Conservation (phyloP, 2,797 vertebrate genomes). For the Girardinus metallicus region DNA sequence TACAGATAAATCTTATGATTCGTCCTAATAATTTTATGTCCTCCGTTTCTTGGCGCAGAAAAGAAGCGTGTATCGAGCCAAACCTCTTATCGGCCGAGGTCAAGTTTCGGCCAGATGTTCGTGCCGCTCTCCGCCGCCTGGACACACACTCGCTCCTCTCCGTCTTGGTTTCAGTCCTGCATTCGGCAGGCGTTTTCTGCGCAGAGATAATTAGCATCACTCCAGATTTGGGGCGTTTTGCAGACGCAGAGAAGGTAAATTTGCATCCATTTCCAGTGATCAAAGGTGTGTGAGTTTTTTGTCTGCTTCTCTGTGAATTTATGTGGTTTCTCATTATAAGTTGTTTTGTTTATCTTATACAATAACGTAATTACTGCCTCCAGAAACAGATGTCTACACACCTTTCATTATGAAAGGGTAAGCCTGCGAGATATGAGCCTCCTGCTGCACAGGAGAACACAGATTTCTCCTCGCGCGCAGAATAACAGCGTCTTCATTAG, state of each 20-base stretch:
- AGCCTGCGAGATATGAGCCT: conserved; percentile 58
- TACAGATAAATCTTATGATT: background rate
- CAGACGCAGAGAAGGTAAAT: conserved; percentile 50
- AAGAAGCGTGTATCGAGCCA: background rate
- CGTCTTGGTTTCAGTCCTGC: conserved; percentile 3
- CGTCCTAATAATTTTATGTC: background rate
- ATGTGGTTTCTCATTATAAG: conserved; percentile 68
- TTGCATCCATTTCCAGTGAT: conserved; percentile 60
- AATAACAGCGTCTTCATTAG: conserved; percentile 34
- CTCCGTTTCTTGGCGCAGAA: background rate
- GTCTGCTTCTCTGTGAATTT: conserved; percentile 40
- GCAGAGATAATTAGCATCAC: conserved; percentile 58
- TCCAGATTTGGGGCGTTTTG: conserved; percentile 29
- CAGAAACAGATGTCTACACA: conserved; percentile 77
- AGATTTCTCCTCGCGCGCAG: conserved; percentile 43
- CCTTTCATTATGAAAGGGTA: conserved; percentile 68
- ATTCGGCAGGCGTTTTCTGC: conserved; percentile 32
- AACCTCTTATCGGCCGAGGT: background rate
- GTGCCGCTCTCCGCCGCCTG: background rate
- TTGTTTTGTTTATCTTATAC: conserved; percentile 73
- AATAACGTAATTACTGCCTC: conserved; percentile 77
- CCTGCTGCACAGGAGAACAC: conserved; percentile 55
- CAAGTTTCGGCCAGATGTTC: background rate
- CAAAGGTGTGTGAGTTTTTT: conserved; percentile 57
- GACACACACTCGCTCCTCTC: background rate